phyloP scores from a whole-genome alignment of 2,888 invertebrate species.

The Argyresthia goedartella region DNA sequence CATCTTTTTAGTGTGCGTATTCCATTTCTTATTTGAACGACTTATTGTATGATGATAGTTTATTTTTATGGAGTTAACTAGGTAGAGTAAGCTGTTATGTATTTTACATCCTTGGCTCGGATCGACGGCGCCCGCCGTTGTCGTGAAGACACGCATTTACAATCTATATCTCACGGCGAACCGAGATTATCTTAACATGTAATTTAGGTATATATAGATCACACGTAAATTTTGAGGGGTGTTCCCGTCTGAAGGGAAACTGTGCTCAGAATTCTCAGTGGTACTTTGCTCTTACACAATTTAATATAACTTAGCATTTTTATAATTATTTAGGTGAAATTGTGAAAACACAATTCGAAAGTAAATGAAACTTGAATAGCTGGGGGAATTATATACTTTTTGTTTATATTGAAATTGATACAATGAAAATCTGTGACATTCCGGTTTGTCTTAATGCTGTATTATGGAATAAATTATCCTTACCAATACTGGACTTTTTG shows the following conservation, averaged over 20 bases:
- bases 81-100: conserved; percentile 69
- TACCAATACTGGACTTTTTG: conserved; percentile 35
- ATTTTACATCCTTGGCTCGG: conserved; percentile 48
- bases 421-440: conserved; percentile 66
- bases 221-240: conserved; percentile 53
- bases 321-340: conserved; percentile 68
- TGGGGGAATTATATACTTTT: conserved; percentile 47
- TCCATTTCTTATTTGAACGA: conserved; percentile 44
- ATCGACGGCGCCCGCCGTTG: conserved; percentile 41
- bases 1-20: conserved; percentile 34
- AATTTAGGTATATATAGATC: conserved; percentile 62
- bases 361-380: conserved; percentile 42
- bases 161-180: conserved; percentile 55
- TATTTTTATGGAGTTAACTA: conserved; percentile 65
- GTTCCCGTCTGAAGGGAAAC: conserved; percentile 39
- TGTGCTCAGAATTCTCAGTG: conserved; percentile 51
- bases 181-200: conserved; percentile 52
- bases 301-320: conserved; percentile 70
- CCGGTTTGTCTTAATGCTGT: conserved; percentile 71
- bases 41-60: conserved; percentile 64
- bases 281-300: conserved; percentile 64
- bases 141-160: conserved; percentile 57
- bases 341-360: conserved; percentile 47
- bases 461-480: conserved; percentile 72
- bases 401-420: conserved; percentile 56